phyloP scores from a whole-genome alignment of 2,888 invertebrate species.

The Tholera decimalis region DNA sequence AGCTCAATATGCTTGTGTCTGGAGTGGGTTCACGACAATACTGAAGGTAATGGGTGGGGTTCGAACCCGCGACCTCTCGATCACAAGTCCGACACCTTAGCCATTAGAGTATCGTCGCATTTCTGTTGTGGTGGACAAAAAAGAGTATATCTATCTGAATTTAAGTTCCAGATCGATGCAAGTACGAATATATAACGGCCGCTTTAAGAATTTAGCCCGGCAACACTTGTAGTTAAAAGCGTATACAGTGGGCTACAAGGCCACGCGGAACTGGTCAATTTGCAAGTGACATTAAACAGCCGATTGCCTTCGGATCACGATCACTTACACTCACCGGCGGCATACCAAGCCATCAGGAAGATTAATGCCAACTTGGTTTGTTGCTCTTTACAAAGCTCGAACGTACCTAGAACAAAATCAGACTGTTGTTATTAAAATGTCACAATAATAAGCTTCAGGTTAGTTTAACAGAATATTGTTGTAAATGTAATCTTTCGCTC shows the following conservation, averaged over 20 bases:
- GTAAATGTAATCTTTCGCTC: too few species aligned
- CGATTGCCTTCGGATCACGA: conserved; percentile 73
- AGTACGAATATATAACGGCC: too few species aligned
- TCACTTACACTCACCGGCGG: conserved; percentile 64
- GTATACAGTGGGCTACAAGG: conserved; percentile 72
- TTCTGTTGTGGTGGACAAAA: too few species aligned
- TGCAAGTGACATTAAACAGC: conserved; percentile 77
- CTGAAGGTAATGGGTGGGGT: too few species aligned
- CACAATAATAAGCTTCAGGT: background rate
- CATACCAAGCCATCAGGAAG: conserved; percentile 57
- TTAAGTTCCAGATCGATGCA: too few species aligned
- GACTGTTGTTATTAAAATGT: conserved; percentile 32
- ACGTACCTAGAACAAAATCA: conserved; percentile 63
- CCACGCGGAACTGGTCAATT: conserved; percentile 75
- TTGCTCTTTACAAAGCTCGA: conserved; percentile 58
- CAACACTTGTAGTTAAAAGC: conserved; percentile 13
- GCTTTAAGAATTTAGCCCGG: conserved; percentile 26
- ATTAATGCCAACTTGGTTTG: conserved; percentile 46
- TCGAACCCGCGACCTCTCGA: too few species aligned
- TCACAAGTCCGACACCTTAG: too few species aligned
- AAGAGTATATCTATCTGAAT: too few species aligned
- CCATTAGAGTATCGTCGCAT: too few species aligned
- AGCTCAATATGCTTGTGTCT: too few species aligned
- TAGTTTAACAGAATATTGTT: background rate
- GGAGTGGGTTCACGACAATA: too few species aligned